Conservation (phyloP, 1,140 invertebrate genomes). For the Rhagoletis pomonella region DNA sequence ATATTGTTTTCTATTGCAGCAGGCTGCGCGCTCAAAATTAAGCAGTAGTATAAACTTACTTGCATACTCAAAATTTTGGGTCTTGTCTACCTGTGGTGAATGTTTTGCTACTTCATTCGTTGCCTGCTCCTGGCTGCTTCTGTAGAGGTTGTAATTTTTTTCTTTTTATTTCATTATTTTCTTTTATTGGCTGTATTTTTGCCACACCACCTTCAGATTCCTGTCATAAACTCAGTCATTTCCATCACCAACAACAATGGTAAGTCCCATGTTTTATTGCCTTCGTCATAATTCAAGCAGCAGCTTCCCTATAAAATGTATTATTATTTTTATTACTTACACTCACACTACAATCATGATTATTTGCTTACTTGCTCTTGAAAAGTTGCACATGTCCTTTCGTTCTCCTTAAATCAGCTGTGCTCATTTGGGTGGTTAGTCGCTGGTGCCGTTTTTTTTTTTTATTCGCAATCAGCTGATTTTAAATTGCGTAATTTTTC, state of each 20-base stretch:
- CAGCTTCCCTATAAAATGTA: not conserved
- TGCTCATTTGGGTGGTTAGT: not conserved
- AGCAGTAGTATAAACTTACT: too few species aligned
- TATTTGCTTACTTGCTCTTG: not conserved
- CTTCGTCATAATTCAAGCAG: not conserved
- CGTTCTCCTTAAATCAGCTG: not conserved
- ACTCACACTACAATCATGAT: not conserved
- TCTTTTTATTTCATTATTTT: not conserved
- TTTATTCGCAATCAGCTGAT: constrained; percentile 3
- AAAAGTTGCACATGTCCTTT: not conserved
- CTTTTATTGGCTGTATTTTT: not conserved
- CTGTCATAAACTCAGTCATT: not conserved
- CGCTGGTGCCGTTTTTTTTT: not conserved
- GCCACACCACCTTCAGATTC: not conserved
- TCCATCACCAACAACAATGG: not conserved
- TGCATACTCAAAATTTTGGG: too few species aligned
- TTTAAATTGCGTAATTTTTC: constrained; percentile 22
- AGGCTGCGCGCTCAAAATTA: too few species aligned
- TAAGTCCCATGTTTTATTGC: not conserved
- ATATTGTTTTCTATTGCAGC: too few species aligned
- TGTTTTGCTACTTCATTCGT: too few species aligned
- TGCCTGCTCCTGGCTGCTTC: too few species aligned
- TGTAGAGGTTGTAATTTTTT: not conserved
- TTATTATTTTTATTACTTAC: not conserved
- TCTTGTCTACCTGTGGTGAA: too few species aligned